Base-by-base conservation (phyloP, 2,888 invertebrate genomes). In the Pogonocherus hispidulus region DNA sequence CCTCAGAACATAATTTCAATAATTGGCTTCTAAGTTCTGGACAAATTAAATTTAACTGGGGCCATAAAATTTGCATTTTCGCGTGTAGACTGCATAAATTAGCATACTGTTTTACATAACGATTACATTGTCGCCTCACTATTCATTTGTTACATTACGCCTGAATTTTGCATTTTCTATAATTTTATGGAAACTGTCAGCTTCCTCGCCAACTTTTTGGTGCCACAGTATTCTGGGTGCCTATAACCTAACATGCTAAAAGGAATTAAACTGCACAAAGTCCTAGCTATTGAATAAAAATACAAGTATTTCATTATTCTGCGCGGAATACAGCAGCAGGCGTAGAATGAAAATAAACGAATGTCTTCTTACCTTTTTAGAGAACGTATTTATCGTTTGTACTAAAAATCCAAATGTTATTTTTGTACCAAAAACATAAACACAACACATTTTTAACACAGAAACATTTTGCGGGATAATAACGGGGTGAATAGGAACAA, bases 401-500 rank as follows among this genome's bases (percentile, higher is more conserved):
- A 71, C 65, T 73, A 74, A 77, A 78, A 77, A 78, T 77, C 77
- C 78, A 62, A 77, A 67, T 77, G 78, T 79, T 80, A 79, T 78
- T 79, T 77, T 78, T 71, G 75, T 77, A 76, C 72, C 74, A 76
- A 80, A 79, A 79, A 81, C 78, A 80, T 79, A 82, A 82, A 81
- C 81, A 81, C 78, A 79, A 79, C 80, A 80, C 81, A 82, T 82
- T 80, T 76, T 80, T 79, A 79, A 79, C 78, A 79, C 77, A 73
- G 75, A 73, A 78, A 77, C 79, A 80, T 80, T 77, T 79, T 76
- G 76, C 64, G 67, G 72, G 77, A 70, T 62, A 67, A 73, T 63
- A 63, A 60, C 54, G 63, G 67, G 62, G 65, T 63, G 67, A 59
- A 47, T 67, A 60, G 55, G 59, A 70, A 37, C 59, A 54, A 63